Percentiles rank a stretch among this genome's conserved stretches.
Conservation (phyloP, 1,140 invertebrate species). For the Amyelois transitella region DNA sequence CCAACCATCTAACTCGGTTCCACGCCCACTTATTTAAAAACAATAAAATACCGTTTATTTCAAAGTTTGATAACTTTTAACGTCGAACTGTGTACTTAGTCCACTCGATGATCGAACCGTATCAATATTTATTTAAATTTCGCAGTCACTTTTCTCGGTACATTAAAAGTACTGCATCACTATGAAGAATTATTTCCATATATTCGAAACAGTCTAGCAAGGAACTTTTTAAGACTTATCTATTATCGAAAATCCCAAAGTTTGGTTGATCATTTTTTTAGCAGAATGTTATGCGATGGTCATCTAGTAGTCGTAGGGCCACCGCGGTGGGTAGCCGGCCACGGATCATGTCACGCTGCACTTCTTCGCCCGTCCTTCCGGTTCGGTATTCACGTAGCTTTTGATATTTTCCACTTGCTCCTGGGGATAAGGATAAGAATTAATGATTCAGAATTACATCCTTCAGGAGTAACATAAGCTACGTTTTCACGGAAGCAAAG, state of each 20-base stretch:
- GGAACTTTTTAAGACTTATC: conserved; percentile 33
- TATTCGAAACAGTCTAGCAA: conserved; percentile 20
- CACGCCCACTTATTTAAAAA: conserved; percentile 20
- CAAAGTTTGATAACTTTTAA: conserved; percentile 13
- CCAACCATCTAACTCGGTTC: conserved; percentile 42
- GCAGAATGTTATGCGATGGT: conserved; percentile 35
- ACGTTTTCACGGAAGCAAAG: too few species aligned
- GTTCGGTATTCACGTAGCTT: conserved; percentile 74
- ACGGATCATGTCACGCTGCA: conserved; percentile 76
- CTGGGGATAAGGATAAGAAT: conserved; percentile 34
- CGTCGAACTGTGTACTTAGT: conserved; percentile 6
- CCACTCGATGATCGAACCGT: neutral
- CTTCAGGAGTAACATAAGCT: too few species aligned
- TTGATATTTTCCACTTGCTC: conserved; percentile 72
- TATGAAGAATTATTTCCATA: neutral
- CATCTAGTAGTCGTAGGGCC: conserved; percentile 67
- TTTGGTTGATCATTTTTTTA: conserved; percentile 3
- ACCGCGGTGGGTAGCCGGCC: conserved; percentile 71
- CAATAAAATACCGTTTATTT: conserved; percentile 11
- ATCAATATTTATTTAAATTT: neutral
- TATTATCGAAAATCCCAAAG: conserved; percentile 10
- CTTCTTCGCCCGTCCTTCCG: conserved; percentile 74
- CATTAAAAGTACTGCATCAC: neutral
- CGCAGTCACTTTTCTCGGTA: neutral
- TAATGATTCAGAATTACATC: too few species aligned